Percentiles rank a stretch among this genome's conserved stretches.
These are phyloP conservation scores for Cosmia trapezina DNA, from an alignment of 2,888 invertebrate genomes.

Conservation along the genomic window DNA sequence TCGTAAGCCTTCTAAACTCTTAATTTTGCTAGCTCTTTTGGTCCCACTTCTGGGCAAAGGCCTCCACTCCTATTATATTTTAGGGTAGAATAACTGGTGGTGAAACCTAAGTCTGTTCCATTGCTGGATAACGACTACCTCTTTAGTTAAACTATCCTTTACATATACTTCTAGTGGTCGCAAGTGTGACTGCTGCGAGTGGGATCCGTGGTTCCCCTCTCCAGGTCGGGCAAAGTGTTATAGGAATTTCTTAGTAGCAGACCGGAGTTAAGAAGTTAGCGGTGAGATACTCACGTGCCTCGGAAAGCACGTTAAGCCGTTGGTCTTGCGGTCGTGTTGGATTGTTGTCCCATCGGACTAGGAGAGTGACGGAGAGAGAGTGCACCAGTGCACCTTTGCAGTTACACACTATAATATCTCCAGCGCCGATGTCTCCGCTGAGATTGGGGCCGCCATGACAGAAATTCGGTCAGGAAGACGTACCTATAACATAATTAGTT, in stretches of 20 bases:
- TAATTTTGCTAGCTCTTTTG: not conserved
- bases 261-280: not conserved
- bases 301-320: not conserved
- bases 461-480: not conserved
- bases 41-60: not conserved
- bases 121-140: not conserved
- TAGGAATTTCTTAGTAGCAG: not conserved
- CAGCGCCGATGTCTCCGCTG: not conserved
- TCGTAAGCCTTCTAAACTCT: too few relatives aligned
- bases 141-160: too few relatives aligned
- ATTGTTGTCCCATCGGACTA: not conserved
- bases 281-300: not conserved
- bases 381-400: not conserved
- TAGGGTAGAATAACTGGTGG: not conserved
- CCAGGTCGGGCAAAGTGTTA: not conserved
- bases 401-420: not conserved
- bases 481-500: not conserved
- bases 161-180: not conserved
- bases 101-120: not conserved
- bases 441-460: too few relatives aligned
- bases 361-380: not conserved
- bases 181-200: not conserved
- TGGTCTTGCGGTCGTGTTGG: too few relatives aligned
- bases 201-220: not conserved
- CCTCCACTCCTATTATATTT: not conserved